Percentiles rank a stretch among this genome's conserved stretches.
Evolutionary conservation across 1,140 invertebrate genomes (phyloP).

Genomic region (Solenopsis invicta): DNA sequence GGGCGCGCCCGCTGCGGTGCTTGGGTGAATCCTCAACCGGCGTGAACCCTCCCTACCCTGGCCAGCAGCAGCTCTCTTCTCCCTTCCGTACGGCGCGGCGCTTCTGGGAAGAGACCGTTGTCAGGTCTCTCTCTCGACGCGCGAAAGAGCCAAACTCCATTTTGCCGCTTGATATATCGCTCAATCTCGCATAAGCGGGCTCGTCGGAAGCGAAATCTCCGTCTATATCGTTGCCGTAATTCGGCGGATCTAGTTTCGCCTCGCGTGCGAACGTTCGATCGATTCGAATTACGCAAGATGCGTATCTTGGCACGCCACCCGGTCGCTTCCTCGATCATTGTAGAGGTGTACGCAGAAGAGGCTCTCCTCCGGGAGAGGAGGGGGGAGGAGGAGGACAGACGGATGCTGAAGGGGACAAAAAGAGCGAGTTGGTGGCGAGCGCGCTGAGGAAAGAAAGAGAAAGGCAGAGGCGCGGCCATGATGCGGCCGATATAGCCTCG

Average conservation of each 20-base stretch:
- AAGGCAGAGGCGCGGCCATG: constrained; percentile 67
- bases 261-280: constrained; percentile 13
- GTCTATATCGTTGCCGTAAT: constrained; percentile 19
- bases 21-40: constrained; percentile 14
- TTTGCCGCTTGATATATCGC: constrained; percentile 55
- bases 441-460: constrained; percentile 62
- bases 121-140: not conserved
- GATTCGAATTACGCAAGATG: constrained; percentile 43
- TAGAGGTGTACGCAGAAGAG: constrained; percentile 22
- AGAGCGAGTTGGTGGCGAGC: constrained; percentile 17
- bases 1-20: constrained; percentile 33
- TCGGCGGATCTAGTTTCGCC: constrained; percentile 39
- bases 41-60: not conserved
- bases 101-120: not conserved
- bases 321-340: constrained; percentile 14
- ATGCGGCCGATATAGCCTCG: constrained; percentile 76
- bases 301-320: constrained; percentile 43
- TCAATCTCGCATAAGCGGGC: constrained; percentile 35
- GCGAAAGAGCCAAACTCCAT: constrained; percentile 44
- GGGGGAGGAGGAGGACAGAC: not conserved
- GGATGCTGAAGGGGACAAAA: constrained; percentile 48
- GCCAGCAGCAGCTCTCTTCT: too few relatives aligned
- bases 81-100: not conserved
- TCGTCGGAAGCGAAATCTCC: constrained; percentile 18
- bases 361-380: not conserved